Evolutionary conservation across 2,113 vertebrate genomes (phyloP).

Genomic region (Abramis brama): DNA sequence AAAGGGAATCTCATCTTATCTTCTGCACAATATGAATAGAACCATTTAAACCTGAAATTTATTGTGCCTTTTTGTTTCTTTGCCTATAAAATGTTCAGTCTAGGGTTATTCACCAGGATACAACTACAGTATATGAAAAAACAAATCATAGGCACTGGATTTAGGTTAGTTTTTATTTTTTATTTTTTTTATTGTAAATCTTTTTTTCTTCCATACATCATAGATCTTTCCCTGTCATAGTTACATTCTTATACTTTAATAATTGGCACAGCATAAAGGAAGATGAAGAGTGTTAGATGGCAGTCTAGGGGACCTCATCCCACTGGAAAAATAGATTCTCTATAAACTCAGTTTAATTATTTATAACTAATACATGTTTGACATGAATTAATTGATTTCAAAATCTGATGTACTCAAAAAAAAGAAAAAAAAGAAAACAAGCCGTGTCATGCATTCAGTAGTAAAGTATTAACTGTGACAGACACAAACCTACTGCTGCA

Average conservation of each 20-base stretch:
- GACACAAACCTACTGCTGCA: conserved; percentile 58
- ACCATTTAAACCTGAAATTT: neutral
- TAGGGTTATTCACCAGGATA: neutral
- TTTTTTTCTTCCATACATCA: neutral
- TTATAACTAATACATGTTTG: conserved; percentile 71
- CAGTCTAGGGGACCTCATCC: neutral
- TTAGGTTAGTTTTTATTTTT: neutral
- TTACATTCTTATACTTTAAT: neutral
- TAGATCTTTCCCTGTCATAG: neutral
- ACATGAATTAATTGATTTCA: conserved; percentile 66
- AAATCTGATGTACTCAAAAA: conserved; percentile 41
- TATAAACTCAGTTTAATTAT: conserved; percentile 63
- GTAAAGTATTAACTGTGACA: conserved; percentile 71
- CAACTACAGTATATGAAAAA: neutral
- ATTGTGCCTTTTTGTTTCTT: neutral
- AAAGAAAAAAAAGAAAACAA: conserved; percentile 50
- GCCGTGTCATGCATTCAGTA: conserved; percentile 64
- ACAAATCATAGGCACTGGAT: neutral
- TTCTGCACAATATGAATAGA: neutral
- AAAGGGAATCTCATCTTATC: no score
- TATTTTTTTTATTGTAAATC: neutral
- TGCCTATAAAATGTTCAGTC: neutral
- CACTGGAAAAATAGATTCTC: neutral
- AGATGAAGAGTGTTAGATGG: conserved; percentile 2
- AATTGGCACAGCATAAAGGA: conserved; percentile 22